Percentiles rank a stretch among this genome's conserved stretches.
phyloP scores from a whole-genome alignment of 2,888 invertebrate genomes.

The Escarpia spicata region DNA sequence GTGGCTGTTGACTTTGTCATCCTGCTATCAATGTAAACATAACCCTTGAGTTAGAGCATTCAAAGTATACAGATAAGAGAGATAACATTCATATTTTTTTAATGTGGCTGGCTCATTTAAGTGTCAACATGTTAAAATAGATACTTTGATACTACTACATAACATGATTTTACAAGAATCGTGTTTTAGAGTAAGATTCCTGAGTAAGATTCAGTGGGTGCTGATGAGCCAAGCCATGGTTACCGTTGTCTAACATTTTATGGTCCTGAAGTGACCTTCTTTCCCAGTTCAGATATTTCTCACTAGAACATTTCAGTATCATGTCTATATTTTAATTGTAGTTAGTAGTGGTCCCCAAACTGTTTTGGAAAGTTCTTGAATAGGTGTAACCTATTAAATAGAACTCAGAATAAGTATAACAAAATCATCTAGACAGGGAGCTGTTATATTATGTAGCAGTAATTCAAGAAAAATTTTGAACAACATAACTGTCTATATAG shows the following conservation, averaged over 20 bases:
- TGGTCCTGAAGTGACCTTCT: not conserved
- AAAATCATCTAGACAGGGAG: not conserved
- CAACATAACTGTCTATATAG: not conserved
- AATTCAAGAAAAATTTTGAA: not conserved
- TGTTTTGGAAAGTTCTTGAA: not conserved
- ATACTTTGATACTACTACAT: too few species aligned
- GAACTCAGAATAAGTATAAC: not conserved
- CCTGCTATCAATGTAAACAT: too few species aligned
- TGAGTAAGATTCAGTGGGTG: not conserved
- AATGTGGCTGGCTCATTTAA: too few species aligned
- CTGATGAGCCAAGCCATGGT: too few species aligned
- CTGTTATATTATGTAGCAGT: not conserved
- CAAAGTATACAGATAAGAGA: too few species aligned
- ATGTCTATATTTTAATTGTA: not conserved
- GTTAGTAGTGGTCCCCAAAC: not conserved
- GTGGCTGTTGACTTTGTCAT: too few species aligned
- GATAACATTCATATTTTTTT: too few species aligned
- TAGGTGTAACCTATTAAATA: not conserved
- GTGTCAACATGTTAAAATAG: too few species aligned
- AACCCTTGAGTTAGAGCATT: too few species aligned
- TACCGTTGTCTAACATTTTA: not conserved
- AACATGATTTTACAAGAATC: too few species aligned
- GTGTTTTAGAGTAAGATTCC: not conserved
- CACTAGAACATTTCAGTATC: not conserved
- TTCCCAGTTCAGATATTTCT: not conserved